These are phyloP conservation scores for Scaptomyza hsui DNA, from an alignment of 1,140 invertebrate genomes.

Conservation along the genomic window DNA sequence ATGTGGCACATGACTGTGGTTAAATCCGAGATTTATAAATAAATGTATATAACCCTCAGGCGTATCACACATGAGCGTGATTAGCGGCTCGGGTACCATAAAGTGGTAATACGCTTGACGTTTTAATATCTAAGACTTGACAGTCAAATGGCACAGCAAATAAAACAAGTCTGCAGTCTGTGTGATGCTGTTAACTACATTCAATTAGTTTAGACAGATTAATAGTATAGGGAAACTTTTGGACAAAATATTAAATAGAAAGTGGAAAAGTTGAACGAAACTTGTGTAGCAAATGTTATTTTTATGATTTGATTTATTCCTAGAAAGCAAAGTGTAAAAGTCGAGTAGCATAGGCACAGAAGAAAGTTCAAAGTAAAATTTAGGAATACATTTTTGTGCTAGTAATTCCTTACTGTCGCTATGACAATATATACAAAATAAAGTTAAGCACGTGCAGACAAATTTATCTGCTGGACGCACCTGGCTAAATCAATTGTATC, in stretches of 20 bases:
- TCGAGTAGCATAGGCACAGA: too few relatives aligned
- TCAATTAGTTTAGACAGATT: slow-evolving; percentile 7
- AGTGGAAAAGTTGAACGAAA: background rate
- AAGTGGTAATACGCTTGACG: background rate
- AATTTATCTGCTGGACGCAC: background rate
- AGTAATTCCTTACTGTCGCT: too few relatives aligned
- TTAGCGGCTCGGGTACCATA: background rate
- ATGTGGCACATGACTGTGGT: slow-evolving; percentile 9
- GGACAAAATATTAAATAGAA: background rate
- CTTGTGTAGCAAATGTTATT: background rate
- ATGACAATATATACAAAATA: slow-evolving; percentile 5
- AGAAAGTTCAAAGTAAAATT: too few relatives aligned
- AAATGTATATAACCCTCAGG: background rate
- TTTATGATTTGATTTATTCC: background rate
- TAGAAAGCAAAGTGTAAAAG: too few relatives aligned
- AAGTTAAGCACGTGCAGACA: slow-evolving; percentile 45
- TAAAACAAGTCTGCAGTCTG: background rate
- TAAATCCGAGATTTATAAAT: slow-evolving; percentile 8
- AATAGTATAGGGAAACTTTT: background rate
- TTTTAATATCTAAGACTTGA: background rate
- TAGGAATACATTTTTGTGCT: too few relatives aligned
- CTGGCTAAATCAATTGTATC: slow-evolving; percentile 6
- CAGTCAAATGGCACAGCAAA: slow-evolving; percentile 1
- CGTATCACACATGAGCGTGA: background rate
- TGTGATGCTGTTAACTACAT: background rate